Base-by-base conservation (phyloP, 1,140 invertebrate genomes). In the Micrasema minimum region DNA sequence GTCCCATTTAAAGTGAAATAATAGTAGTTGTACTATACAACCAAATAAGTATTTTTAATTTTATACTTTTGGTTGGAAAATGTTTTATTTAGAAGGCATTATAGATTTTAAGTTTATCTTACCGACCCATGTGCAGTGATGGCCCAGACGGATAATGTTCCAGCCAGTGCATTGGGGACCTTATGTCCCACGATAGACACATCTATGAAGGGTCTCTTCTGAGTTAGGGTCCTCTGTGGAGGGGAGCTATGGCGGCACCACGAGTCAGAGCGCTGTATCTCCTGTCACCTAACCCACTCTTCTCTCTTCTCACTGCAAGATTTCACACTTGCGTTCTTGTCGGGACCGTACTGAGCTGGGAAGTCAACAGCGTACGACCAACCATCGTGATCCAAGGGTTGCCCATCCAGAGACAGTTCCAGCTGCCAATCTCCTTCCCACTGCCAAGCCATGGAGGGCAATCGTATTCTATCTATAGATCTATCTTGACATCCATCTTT, bases 291-390 rank as follows among this genome's bases (percentile, higher is more conserved):
- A 74, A 93, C 89, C 94, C 95, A 97, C 79, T n/a, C n/a, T 96
- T 94, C 64, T 95, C 87, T 76, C 95, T 86, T 67, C 95, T 87
- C 0, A 97, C 95, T n/a, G 85, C 92, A 95, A 11, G 94, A 96
- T 76, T 93, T 94, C 94, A n/a, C 94, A 97, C 65, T n/a, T 92
- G 90, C 77, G n/a, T n/a, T n/a, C 95, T 96, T 68, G 91, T 89
- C n/a, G 1, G 90, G 85, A 37, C 89, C 87, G 84, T 92, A 98
- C n/a, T 89, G 90, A 18, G 92, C 88, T 53, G 93, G 94, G 83
- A 97, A 97, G 84, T 97, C 95, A 50, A 96, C 86, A 22, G 95
- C 94, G 86, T 97, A 98, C 31, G 92, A 96, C 96, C 95, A 97
- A 41, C 95, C 95, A 88, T 96, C 94, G 81, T 93, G 90, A 80